Evolutionary conservation across 64 coral and sea anemone species (phyloP).

Genomic region (Anthopleura sola): DNA sequence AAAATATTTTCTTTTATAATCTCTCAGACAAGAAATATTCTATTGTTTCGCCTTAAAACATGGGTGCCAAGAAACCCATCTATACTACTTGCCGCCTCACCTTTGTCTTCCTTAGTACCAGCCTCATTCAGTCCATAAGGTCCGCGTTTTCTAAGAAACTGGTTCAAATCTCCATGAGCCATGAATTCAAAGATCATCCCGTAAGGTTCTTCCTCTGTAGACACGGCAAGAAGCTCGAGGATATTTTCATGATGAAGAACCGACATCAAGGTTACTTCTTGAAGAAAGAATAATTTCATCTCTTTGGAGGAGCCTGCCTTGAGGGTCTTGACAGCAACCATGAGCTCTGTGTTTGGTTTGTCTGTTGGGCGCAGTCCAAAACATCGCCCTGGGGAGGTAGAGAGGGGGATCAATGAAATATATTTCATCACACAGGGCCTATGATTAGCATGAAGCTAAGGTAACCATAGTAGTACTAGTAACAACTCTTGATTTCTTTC

Average conservation of each 20-base stretch:
- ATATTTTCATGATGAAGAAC: conserved; percentile 83
- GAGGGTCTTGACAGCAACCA: conserved; percentile 89
- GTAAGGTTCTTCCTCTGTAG: conserved; percentile 92
- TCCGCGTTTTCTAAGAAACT: conserved; percentile 74
- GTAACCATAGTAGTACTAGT: too few species aligned
- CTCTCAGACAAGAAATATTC: too few species aligned
- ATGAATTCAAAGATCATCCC: conserved; percentile 99
- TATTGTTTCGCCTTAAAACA: too few species aligned
- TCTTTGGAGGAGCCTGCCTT: conserved; percentile 84
- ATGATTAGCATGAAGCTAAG: too few species aligned
- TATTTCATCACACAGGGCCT: neutral
- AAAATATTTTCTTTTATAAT: too few species aligned
- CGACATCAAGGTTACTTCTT: conserved; percentile 75
- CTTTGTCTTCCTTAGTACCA: neutral
- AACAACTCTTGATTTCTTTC: too few species aligned
- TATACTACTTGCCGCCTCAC: neutral
- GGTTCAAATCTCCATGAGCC: conserved; percentile 83
- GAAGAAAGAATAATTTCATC: conserved; percentile 26
- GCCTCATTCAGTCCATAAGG: conserved; percentile 42
- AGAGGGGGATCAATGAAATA: too few species aligned
- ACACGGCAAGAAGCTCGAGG: conserved; percentile 80
- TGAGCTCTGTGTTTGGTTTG: conserved; percentile 53
- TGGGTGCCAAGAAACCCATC: too few species aligned
- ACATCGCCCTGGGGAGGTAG: conserved; percentile 37
- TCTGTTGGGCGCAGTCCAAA: conserved; percentile 58